A percentile compares a stretch with the other conserved stretches of the same genome.
These are phyloP conservation scores for Oncorhynchus kisutch DNA, from an alignment of 2,113 vertebrate species.

Conservation along the genomic window DNA sequence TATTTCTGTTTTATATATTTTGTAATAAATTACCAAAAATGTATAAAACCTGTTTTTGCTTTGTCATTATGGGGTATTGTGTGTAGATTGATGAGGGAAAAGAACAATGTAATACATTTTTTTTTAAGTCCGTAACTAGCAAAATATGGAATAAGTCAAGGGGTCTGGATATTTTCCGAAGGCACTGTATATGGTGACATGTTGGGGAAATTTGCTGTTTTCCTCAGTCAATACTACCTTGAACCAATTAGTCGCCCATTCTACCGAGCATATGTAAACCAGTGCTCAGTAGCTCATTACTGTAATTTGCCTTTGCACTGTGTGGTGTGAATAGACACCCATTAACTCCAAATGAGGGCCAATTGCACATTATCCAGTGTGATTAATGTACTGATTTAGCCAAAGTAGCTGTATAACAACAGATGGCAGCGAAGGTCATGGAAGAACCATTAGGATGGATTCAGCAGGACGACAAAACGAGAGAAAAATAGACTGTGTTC, in stretches of 20 bases:
- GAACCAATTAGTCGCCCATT: not conserved
- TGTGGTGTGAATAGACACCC: not conserved
- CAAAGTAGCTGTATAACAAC: not conserved
- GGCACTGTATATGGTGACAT: no score
- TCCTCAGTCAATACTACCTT: no score
- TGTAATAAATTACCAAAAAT: no score
- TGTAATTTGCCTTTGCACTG: not conserved
- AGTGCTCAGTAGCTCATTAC: not conserved
- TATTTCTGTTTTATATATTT: no score
- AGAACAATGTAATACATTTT: no score
- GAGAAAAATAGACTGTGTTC: not conserved
- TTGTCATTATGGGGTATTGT: no score
- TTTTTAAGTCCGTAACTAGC: no score
- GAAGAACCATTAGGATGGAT: slow-evolving; percentile 1
- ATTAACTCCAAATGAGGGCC: not conserved
- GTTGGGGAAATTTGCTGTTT: no score
- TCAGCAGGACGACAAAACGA: not conserved
- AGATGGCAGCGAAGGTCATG: slow-evolving; percentile 2
- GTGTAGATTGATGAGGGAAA: no score
- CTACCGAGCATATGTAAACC: not conserved
- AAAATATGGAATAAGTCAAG: no score
- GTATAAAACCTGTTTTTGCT: no score
- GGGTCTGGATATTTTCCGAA: no score
- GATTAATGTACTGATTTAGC: not conserved
- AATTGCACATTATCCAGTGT: not conserved